Conservation (phyloP, 2,888 invertebrate species). For the Theodoxus fluviatilis region DNA sequence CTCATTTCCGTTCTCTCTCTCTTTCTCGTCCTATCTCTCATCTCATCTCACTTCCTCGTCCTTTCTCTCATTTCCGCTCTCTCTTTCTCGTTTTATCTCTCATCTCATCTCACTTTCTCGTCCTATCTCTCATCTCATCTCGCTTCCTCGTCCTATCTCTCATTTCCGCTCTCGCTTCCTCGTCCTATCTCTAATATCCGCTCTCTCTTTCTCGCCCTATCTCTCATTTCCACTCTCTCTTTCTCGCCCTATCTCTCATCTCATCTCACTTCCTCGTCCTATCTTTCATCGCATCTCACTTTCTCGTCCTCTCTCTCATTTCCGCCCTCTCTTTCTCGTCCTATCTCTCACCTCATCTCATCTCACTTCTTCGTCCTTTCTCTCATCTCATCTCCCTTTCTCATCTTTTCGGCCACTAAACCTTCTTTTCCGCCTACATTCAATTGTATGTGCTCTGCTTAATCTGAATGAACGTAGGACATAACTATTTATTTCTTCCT, state of each 20-base stretch:
- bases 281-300: background rate
- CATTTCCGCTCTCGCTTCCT: background rate
- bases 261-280: background rate
- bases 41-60: constrained; percentile 1
- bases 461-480: too few relatives aligned
- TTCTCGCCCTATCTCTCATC: background rate
- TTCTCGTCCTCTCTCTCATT: background rate
- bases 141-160: background rate
- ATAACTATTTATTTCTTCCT: too few relatives aligned
- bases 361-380: background rate
- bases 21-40: constrained; percentile 12
- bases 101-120: background rate
- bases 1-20: background rate
- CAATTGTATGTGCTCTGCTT: too few relatives aligned
- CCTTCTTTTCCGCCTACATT: constrained; percentile 3
- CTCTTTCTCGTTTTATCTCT: background rate
- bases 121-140: background rate
- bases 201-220: background rate
- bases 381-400: background rate
- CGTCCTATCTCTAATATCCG: background rate
- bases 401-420: background rate
- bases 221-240: background rate
- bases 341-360: background rate
- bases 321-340: background rate
- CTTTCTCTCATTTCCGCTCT: background rate